These are phyloP conservation scores for Hylaeus anthracinus DNA, from an alignment of 1,140 invertebrate genomes.

Conservation along the genomic window DNA sequence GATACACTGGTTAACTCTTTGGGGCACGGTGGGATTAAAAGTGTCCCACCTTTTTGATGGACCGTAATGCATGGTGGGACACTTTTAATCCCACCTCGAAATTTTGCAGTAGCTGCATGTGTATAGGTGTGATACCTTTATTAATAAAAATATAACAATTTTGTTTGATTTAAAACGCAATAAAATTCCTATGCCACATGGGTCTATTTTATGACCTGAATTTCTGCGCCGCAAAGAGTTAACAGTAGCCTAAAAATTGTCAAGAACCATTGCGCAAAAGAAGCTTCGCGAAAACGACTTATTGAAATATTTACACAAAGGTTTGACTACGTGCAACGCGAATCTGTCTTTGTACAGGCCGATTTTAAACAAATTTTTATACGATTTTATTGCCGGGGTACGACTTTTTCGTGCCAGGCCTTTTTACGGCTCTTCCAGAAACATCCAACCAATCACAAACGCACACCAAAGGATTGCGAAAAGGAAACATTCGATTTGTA, in stretches of 20 bases:
- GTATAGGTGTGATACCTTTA: no score
- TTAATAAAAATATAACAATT: no score
- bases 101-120: no score
- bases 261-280: not conserved
- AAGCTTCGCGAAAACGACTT: not conserved
- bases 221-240: not conserved
- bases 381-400: constrained; percentile 52
- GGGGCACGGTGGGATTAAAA: no score
- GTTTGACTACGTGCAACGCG: not conserved
- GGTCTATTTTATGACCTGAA: no score
- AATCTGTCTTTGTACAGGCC: constrained; percentile 36
- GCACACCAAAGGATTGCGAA: constrained; percentile 31
- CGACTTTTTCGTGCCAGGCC: constrained; percentile 48
- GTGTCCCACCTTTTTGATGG: no score
- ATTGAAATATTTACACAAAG: not conserved
- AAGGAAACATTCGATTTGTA: constrained; percentile 33
- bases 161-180: no score
- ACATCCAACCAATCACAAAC: constrained; percentile 29
- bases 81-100: no score
- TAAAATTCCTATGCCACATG: no score
- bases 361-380: constrained; percentile 59
- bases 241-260: not conserved
- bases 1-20: not conserved
- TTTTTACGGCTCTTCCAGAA: constrained; percentile 55
- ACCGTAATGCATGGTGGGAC: no score